Conservation (phyloP, 2,888 invertebrate species). For the Lepidonotus clava region DNA sequence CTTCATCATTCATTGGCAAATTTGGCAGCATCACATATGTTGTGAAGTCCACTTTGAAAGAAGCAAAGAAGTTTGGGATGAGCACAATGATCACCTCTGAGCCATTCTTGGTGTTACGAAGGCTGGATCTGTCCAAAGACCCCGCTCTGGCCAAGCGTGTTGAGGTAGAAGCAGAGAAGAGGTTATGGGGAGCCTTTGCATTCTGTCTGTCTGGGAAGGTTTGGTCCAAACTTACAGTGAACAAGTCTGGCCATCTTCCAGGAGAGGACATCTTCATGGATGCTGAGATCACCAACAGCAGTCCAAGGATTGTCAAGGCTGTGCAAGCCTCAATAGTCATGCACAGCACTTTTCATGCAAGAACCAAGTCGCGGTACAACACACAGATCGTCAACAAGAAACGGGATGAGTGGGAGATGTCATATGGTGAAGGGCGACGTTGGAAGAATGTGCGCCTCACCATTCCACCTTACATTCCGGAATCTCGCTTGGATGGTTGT, state of each 20-base stretch:
- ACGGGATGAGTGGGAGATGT: slow-evolving; percentile 76
- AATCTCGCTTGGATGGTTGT: slow-evolving; percentile 77
- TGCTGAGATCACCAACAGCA: slow-evolving; percentile 76
- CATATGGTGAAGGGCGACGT: slow-evolving; percentile 74
- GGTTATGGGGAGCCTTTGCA: slow-evolving; percentile 68
- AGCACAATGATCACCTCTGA: slow-evolving; percentile 78
- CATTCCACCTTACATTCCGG: slow-evolving; percentile 68
- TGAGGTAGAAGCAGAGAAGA: slow-evolving; percentile 65
- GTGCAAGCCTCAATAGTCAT: slow-evolving; percentile 73
- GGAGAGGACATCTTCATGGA: slow-evolving; percentile 78
- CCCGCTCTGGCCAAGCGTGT: slow-evolving; percentile 59
- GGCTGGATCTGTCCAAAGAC: slow-evolving; percentile 62
- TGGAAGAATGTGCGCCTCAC: slow-evolving; percentile 75
- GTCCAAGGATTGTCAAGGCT: slow-evolving; percentile 67
- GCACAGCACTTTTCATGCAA: slow-evolving; percentile 76
- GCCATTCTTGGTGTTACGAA: slow-evolving; percentile 76
- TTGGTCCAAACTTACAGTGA: slow-evolving; percentile 66
- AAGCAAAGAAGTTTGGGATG: slow-evolving; percentile 70
- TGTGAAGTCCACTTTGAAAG: slow-evolving; percentile 75
- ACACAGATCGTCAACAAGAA: slow-evolving; percentile 77
- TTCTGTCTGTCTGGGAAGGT: slow-evolving; percentile 76
- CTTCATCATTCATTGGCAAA: slow-evolving; percentile 80
- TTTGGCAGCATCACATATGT: slow-evolving; percentile 80
- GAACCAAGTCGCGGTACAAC: slow-evolving; percentile 68
- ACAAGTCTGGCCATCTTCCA: slow-evolving; percentile 75